Evolutionary conservation across 92 coral and sea anemone species (phyloP).

Genomic region (Porites evermanni): DNA sequence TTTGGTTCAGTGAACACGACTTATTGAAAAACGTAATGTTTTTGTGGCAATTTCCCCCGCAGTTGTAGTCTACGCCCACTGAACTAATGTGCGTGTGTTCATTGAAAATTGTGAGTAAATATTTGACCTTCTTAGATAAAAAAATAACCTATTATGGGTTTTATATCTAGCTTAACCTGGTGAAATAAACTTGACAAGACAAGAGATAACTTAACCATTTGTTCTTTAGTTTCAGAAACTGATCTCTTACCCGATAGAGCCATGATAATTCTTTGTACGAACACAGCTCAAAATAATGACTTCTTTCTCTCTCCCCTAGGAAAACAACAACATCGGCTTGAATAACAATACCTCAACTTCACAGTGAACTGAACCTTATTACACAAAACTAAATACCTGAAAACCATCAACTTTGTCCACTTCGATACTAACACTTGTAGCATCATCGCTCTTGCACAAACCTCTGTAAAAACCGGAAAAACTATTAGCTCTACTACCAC

Average conservation of each 20-base stretch:
- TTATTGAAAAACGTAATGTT: no score
- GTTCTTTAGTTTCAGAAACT: neutral
- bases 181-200: neutral
- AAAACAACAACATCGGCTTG: neutral
- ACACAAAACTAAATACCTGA: slow-evolving; percentile 54
- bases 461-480: neutral
- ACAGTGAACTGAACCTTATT: neutral
- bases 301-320: slow-evolving; percentile 94
- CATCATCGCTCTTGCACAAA: neutral
- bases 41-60: no score
- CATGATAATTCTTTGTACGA: slow-evolving; percentile 66
- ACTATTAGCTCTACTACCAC: neutral
- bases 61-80: no score
- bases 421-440: slow-evolving; percentile 54
- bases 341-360: neutral
- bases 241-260: slow-evolving; percentile 80
- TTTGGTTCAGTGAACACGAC: no score
- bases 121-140: no score
- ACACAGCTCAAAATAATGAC: slow-evolving; percentile 91
- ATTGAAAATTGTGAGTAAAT: no score
- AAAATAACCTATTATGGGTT: neutral
- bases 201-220: no score
- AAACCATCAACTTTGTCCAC: slow-evolving; percentile 97
- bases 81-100: no score
- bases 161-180: neutral